phyloP scores from a whole-genome alignment of 2,113 vertebrate genomes.

The Nibea albiflora region DNA sequence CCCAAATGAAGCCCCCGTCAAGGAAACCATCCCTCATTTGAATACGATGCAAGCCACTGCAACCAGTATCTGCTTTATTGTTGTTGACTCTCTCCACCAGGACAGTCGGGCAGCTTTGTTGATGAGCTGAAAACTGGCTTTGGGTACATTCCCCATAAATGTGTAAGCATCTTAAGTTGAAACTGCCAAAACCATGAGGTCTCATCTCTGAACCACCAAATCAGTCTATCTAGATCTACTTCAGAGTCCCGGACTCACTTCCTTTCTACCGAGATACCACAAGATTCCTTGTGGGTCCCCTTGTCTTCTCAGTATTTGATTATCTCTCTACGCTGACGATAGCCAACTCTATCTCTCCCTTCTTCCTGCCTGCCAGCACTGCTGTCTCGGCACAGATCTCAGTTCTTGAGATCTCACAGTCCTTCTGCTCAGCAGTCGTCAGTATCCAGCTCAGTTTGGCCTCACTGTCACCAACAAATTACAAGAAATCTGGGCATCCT shows the following conservation, averaged over 20 bases:
- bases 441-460: no score
- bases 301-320: not conserved
- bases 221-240: not conserved
- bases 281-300: not conserved
- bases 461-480: no score
- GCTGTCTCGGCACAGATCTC: not conserved
- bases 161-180: not conserved
- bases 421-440: not conserved
- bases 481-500: no score
- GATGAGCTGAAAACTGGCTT: not conserved
- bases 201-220: not conserved
- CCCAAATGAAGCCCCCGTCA: not conserved
- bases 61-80: not conserved
- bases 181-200: not conserved
- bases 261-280: not conserved
- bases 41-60: not conserved
- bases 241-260: not conserved
- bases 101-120: not conserved
- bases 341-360: not conserved
- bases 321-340: not conserved
- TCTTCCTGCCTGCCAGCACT: not conserved
- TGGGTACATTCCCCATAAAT: not conserved
- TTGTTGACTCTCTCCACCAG: not conserved
- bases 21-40: not conserved
- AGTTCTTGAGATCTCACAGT: not conserved